These are phyloP conservation scores for Galerucella pusilla DNA, from an alignment of 2,888 invertebrate species.

Conservation along the genomic window DNA sequence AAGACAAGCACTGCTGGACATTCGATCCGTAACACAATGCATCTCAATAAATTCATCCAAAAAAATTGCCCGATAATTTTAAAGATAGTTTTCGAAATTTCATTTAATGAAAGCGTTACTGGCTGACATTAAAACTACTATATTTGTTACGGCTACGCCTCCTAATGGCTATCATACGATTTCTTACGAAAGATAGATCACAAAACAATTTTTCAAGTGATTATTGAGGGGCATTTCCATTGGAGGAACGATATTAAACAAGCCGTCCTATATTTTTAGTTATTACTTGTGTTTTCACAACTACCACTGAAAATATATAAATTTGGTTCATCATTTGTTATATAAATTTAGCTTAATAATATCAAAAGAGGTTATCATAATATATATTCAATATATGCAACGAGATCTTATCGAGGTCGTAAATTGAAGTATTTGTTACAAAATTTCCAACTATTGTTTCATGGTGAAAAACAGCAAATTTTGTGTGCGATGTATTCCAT, in stretches of 20 bases:
- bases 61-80: background rate
- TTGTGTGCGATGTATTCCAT: background rate
- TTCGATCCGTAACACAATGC: slow-evolving; percentile 57
- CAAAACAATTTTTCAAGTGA: too few relatives aligned
- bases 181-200: slow-evolving; percentile 25
- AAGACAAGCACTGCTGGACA: slow-evolving; percentile 66
- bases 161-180: too few relatives aligned
- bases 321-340: slow-evolving; percentile 33
- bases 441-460: slow-evolving; percentile 13
- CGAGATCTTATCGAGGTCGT: slow-evolving; percentile 15
- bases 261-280: slow-evolving; percentile 40
- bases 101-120: background rate
- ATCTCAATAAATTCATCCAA: background rate
- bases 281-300: slow-evolving; percentile 19
- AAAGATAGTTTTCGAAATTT: background rate
- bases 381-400: slow-evolving; percentile 26
- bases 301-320: slow-evolving; percentile 34
- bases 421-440: slow-evolving; percentile 18
- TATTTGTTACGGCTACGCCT: too few relatives aligned
- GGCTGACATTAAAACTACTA: background rate
- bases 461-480: background rate
- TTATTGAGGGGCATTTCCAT: slow-evolving; percentile 6
- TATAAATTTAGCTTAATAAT: slow-evolving; percentile 27
- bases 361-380: slow-evolving; percentile 19
- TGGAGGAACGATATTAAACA: slow-evolving; percentile 63